phyloP scores from a whole-genome alignment of 1,140 invertebrate genomes.

The Diabrotica virgifera region DNA sequence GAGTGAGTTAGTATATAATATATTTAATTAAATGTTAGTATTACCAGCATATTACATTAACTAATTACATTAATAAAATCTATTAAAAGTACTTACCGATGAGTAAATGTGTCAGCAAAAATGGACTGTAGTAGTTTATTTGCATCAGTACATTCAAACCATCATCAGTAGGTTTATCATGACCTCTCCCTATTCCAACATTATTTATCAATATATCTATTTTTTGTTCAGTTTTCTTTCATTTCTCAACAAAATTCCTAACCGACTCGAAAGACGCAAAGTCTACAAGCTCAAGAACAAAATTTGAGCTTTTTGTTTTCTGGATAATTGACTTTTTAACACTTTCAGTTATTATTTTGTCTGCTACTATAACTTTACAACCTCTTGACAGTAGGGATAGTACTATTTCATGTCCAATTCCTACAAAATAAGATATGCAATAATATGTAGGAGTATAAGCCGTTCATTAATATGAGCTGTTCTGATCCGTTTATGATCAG shows the following conservation, averaged over 20 bases:
- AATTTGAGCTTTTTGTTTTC: not conserved
- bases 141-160: slow-evolving; percentile 59
- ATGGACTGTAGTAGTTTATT: slow-evolving; percentile 66
- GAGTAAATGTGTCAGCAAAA: slow-evolving; percentile 62
- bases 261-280: slow-evolving; percentile 40
- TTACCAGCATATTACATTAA: too few relatives aligned
- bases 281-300: slow-evolving; percentile 30
- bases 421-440: slow-evolving; percentile 1
- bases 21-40: too few relatives aligned
- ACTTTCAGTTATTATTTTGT: slow-evolving; percentile 4
- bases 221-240: slow-evolving; percentile 40
- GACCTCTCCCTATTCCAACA: slow-evolving; percentile 46
- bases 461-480: not conserved
- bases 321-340: not conserved
- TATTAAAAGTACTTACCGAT: slow-evolving; percentile 48
- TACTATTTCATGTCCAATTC: slow-evolving; percentile 13
- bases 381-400: not conserved
- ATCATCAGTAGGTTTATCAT: slow-evolving; percentile 53
- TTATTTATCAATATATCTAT: slow-evolving; percentile 59
- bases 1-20: too few relatives aligned
- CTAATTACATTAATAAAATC: too few relatives aligned
- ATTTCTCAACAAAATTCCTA: slow-evolving; percentile 36
- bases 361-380: slow-evolving; percentile 14
- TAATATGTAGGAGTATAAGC: too few relatives aligned
- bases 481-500: not conserved